Conservation (phyloP, 2,113 vertebrate species). For the Sitta europaea region DNA sequence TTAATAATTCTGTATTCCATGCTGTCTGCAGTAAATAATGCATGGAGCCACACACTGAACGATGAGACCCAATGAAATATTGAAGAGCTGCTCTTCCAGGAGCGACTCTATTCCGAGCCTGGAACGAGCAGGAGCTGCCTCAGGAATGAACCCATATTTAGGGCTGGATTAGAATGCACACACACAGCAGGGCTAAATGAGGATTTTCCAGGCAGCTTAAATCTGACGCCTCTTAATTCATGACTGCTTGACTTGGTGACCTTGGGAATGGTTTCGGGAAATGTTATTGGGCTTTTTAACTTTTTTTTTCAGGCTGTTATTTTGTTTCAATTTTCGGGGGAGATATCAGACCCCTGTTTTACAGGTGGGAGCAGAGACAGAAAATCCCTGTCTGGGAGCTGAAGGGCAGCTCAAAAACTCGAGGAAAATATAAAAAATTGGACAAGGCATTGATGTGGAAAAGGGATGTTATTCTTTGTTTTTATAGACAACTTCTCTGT, state of each 20-base stretch:
- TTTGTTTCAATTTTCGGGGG: not conserved
- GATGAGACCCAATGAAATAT: slow-evolving; percentile 53
- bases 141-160: not conserved
- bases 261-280: not conserved
- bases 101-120: not conserved
- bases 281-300: not conserved
- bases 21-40: slow-evolving; percentile 50
- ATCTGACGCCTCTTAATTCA: not conserved
- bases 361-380: not conserved
- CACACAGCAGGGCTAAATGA: not conserved
- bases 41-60: slow-evolving; percentile 22
- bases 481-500: not conserved
- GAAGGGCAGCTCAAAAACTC: not conserved
- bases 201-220: not conserved
- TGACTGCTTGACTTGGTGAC: not conserved
- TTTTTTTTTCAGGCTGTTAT: not conserved
- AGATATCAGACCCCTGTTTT: not conserved
- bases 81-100: slow-evolving; percentile 49
- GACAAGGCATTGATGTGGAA: not conserved
- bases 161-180: not conserved
- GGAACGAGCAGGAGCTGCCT: not conserved
- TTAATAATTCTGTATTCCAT: slow-evolving; percentile 44
- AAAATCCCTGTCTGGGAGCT: not conserved
- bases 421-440: not conserved
- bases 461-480: not conserved